Evolutionary conservation across 2,888 invertebrate genomes (phyloP).

Genomic region (Chymomyza fuscimana): DNA sequence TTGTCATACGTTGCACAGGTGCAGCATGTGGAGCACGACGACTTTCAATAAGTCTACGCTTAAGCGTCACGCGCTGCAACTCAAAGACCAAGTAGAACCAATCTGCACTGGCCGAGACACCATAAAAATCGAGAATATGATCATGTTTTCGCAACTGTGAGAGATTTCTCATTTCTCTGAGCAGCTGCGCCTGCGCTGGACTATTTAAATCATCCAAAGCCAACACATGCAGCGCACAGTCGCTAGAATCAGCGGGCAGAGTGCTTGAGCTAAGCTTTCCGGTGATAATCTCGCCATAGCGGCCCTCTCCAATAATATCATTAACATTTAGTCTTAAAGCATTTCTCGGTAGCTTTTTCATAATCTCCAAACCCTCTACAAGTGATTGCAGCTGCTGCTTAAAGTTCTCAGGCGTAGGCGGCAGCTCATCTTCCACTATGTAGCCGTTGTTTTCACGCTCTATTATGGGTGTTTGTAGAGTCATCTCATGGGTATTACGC

Average conservation of each 20-base stretch:
- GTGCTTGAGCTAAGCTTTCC: constrained; percentile 82
- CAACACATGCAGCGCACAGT: constrained; percentile 85
- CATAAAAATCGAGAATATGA: constrained; percentile 87
- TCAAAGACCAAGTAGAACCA: constrained; percentile 88
- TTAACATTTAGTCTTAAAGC: constrained; percentile 86
- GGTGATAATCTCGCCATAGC: constrained; percentile 88
- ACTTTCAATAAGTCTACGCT: constrained; percentile 85
- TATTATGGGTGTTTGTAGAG: constrained; percentile 88
- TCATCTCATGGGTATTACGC: constrained; percentile 84
- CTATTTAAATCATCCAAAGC: constrained; percentile 81
- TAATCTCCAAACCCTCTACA: constrained; percentile 81
- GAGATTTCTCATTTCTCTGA: constrained; percentile 87
- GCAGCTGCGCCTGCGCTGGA: constrained; percentile 80
- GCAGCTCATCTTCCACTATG: constrained; percentile 88
- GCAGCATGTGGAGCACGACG: constrained; percentile 77
- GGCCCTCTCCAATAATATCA: constrained; percentile 86
- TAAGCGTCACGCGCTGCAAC: constrained; percentile 84
- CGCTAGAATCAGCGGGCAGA: constrained; percentile 70
- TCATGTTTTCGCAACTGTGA: constrained; percentile 86
- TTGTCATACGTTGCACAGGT: constrained; percentile 80
- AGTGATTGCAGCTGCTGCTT: constrained; percentile 88
- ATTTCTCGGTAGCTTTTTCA: constrained; percentile 83
- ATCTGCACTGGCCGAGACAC: constrained; percentile 89
- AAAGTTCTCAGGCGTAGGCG: constrained; percentile 82
- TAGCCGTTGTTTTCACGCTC: constrained; percentile 90